A percentile compares a stretch with the other conserved stretches of the same genome.
Evolutionary conservation across 2,113 vertebrate species (phyloP).

Genomic region (Lagopus muta): DNA sequence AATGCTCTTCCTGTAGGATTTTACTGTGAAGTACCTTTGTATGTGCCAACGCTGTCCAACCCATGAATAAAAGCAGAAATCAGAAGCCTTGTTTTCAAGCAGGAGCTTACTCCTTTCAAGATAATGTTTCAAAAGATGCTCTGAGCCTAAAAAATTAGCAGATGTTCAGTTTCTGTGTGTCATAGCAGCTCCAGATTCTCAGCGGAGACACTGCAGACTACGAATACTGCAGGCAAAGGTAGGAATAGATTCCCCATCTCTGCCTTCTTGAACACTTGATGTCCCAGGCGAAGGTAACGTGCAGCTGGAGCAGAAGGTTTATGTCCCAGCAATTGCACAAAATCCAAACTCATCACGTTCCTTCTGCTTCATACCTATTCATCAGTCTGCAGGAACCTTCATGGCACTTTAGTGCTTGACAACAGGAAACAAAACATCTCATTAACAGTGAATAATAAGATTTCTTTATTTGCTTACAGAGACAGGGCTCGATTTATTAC

Average conservation of each 20-base stretch:
- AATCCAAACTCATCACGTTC: background rate
- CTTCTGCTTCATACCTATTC: background rate
- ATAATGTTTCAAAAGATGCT: background rate
- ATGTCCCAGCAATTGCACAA: background rate
- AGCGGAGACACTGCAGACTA: background rate
- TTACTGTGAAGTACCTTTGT: background rate
- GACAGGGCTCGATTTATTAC: background rate
- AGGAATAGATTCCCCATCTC: background rate
- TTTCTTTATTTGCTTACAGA: accelerated
- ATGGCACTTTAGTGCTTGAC: background rate
- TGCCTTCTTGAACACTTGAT: background rate
- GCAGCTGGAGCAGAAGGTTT: background rate
- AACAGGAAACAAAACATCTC: background rate
- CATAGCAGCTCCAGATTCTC: background rate
- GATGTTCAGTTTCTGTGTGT: background rate
- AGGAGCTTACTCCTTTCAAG: background rate
- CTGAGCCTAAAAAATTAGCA: background rate
- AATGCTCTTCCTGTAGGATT: background rate
- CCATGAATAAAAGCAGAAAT: background rate
- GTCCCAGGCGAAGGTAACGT: background rate
- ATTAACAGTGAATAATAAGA: accelerated
- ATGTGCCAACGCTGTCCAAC: background rate
- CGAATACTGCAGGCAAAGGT: background rate
- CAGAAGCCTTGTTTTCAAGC: background rate
- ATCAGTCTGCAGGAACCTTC: background rate